Evolutionary conservation across 2,113 vertebrate species (phyloP), one percentile per base, ranked within the genome.

Genomic region (Siniperca chuatsi): DNA sequence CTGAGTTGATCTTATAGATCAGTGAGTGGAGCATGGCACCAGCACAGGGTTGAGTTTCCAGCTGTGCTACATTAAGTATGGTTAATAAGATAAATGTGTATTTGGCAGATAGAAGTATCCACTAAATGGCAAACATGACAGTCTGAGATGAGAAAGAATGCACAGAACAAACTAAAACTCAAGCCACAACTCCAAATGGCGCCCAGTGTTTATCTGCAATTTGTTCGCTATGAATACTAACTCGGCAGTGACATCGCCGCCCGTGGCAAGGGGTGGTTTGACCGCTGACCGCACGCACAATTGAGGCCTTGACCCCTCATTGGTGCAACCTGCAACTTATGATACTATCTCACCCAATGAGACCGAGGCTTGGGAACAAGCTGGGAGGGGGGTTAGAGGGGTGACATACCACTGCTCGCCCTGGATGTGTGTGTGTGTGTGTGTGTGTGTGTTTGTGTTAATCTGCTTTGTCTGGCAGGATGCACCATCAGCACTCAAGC

Each of bases 391-490:
- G 68, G 18, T 64, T 20, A 79, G 50, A 66, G 84, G 65, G 81
- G 73, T 54, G 74, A 86, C 90, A 93, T 92, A 85, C 92, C 90
- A 79, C 13, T n/a, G 55, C 78, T 77, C 13, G 1, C 76, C 35
- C 72, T 52, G 29, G 29, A 29, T 29, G 2, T 29, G 29, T 29
- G 29, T 29, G 29, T 29, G 29, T 29, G 62, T 48, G 20, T 75
- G 71, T 65, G 60, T 78, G 78, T 65, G 62, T 68, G 72, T 75
- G 20, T 75, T 25, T 75, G 71, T 65, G 60, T 78, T 94, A 93
- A 94, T 93, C 91, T 93, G 90, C 93, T 93, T 95, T 95, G 92
- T 95, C 85, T 90, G 90, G 72, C 86, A 85, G 72, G 85, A 86
- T 89, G 92, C 94, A 89, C 86, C 86, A 89, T 94, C 93, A 93